Evolutionary conservation across 2,113 vertebrate species (phyloP).

Genomic region (Corydoras sp.): DNA sequence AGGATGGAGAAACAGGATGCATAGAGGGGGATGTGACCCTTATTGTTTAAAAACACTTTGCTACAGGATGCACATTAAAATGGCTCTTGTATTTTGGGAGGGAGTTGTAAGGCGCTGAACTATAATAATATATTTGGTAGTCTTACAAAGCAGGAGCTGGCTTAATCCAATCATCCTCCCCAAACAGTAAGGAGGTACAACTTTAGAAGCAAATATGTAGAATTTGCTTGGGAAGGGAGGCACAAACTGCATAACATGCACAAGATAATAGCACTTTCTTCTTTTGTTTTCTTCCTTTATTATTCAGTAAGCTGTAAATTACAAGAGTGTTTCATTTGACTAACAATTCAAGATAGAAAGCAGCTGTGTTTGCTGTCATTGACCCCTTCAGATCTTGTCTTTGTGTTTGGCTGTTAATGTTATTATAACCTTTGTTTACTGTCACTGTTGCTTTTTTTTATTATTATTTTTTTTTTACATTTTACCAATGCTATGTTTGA

Average conservation of each 20-base stretch:
- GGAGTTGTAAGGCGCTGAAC: slow-evolving; percentile 46
- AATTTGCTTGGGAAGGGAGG: slow-evolving; percentile 46
- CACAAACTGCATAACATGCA: slow-evolving; percentile 51
- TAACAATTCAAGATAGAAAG: slow-evolving; percentile 48
- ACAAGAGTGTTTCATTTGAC: slow-evolving; percentile 42
- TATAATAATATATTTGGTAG: slow-evolving; percentile 42
- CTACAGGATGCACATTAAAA: slow-evolving; percentile 60
- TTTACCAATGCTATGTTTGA: no score
- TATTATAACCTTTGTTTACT: slow-evolving; percentile 33
- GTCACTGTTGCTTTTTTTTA: background rate
- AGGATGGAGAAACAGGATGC: slow-evolving; percentile 60
- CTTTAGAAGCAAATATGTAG: slow-evolving; percentile 35
- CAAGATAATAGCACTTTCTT: slow-evolving; percentile 43
- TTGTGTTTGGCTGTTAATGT: slow-evolving; percentile 43
- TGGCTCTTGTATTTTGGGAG: slow-evolving; percentile 44
- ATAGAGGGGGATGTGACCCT: slow-evolving; percentile 52
- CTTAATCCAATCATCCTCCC: slow-evolving; percentile 43
- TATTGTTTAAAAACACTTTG: slow-evolving; percentile 57
- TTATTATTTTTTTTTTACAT: no score
- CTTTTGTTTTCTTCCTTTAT: slow-evolving; percentile 40
- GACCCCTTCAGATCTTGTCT: slow-evolving; percentile 39
- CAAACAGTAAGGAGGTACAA: slow-evolving; percentile 24
- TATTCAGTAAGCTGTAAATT: slow-evolving; percentile 22
- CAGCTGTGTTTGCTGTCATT: slow-evolving; percentile 36
- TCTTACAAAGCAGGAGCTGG: slow-evolving; percentile 43